These are phyloP conservation scores for Gephyroberyx darwinii DNA, from an alignment of 2,797 vertebrate genomes.

Conservation along the genomic window DNA sequence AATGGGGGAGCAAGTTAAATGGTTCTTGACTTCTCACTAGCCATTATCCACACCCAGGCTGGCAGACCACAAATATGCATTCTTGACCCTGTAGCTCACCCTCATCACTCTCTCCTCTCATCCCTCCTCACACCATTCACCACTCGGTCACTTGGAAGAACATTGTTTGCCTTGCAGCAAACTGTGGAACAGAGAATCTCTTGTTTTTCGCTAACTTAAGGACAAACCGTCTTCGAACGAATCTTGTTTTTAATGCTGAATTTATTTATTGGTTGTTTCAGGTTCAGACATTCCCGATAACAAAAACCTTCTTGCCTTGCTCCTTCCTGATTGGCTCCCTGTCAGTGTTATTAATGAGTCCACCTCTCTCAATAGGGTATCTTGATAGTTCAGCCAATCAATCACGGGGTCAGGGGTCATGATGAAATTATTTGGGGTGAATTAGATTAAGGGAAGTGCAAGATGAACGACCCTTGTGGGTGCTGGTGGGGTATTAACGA, in stretches of 20 bases:
- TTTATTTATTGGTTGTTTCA: slow-evolving; percentile 29
- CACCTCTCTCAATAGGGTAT: slow-evolving; percentile 21
- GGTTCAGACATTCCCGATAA: not conserved
- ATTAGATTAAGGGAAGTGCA: slow-evolving; percentile 49
- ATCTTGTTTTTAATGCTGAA: slow-evolving; percentile 12
- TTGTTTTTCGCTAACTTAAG: slow-evolving; percentile 23
- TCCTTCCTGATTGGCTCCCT: slow-evolving; percentile 19
- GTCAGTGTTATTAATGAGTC: slow-evolving; percentile 45
- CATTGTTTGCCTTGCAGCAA: slow-evolving; percentile 17
- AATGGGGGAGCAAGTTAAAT: slow-evolving; percentile 66
- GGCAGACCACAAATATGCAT: slow-evolving; percentile 60
- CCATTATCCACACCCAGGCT: slow-evolving; percentile 62
- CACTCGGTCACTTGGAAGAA: slow-evolving; percentile 29
- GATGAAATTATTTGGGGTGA: slow-evolving; percentile 21
- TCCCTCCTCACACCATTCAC: slow-evolving; percentile 27
- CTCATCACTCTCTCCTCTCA: slow-evolving; percentile 48
- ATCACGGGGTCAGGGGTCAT: slow-evolving; percentile 48
- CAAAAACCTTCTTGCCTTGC: not conserved
- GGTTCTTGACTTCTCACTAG: slow-evolving; percentile 65
- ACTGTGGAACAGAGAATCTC: not conserved
- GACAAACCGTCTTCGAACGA: slow-evolving; percentile 14
- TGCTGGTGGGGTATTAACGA: slow-evolving; percentile 38
- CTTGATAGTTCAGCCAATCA: slow-evolving; percentile 47
- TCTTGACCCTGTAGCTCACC: slow-evolving; percentile 61
- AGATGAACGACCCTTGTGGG: slow-evolving; percentile 21